Evolutionary conservation across 2,797 vertebrate species (phyloP), one percentile per base, ranked within the genome.

Genomic region (Tenualosa ilisha): DNA sequence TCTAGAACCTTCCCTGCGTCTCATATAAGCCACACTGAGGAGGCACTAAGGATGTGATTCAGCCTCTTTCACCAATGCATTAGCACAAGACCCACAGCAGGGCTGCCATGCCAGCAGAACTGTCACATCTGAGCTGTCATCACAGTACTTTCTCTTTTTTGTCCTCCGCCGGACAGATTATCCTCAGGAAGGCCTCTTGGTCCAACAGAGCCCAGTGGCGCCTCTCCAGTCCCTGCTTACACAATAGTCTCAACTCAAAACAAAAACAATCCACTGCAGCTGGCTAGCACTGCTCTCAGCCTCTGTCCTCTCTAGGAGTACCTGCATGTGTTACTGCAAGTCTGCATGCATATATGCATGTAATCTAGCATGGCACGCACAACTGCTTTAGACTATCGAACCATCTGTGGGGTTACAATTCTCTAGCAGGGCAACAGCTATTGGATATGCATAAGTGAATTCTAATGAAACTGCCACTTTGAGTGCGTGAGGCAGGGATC

Each of bases 391-490:
- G 26, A 11, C 63, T 40, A 75, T 40, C 24, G 1, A 5, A 12
- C 31, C 68, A 40, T 17, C 11, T 26, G 3, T 72, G 65, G 65
- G 1, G 12, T 31, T 3, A 0, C 6, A 31, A 31, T 43, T 31
- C 68, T 75, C 68, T 31, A 12, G 68, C 24, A 85, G 43, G 24
- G 61, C 13, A 17, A 22, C 56, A 51, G 54, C 37, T 6, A 50
- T 81, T 40, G 84, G 51, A 31, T 82, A 56, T 84, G 81, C 85
- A 83, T 82, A 86, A 87, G 84, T 82, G 63, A 85, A 51, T 81
- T 83, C 81, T 86, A 90, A 90, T 90, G 86, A 89, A 90, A 90
- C 84, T n/a, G 84, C 85, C 87, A 61, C 88, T 91, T 89, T 88
- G 86, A 90, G 87, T 13, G 81, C 81, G 81, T 86, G 86, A 90